Percentiles rank a stretch among this genome's conserved stretches.
Conservation (phyloP, 2,797 vertebrate genomes). For the Rousettus madagascariensis region DNA sequence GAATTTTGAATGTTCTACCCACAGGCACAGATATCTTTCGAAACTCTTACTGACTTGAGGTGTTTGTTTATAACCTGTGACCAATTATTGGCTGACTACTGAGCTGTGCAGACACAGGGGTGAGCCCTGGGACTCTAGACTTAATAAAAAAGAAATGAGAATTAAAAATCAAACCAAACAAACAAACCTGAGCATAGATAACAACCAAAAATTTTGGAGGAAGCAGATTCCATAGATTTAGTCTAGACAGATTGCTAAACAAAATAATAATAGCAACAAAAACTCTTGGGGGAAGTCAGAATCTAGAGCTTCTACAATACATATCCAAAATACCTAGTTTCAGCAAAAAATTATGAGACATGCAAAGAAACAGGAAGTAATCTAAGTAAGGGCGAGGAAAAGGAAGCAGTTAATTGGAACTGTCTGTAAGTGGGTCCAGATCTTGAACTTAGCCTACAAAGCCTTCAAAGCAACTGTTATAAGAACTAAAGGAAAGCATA, state of each 20-base stretch:
- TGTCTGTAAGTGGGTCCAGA: background rate
- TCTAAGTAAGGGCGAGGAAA: background rate
- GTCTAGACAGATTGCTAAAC: background rate
- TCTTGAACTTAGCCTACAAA: background rate
- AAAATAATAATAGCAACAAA: background rate
- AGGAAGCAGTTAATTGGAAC: background rate
- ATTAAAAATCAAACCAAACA: background rate
- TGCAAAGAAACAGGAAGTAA: background rate
- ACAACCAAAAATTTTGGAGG: background rate
- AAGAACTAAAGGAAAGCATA: background rate
- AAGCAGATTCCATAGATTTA: background rate
- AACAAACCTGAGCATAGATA: background rate
- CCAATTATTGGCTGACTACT: background rate
- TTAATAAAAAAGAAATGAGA: background rate
- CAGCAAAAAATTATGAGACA: background rate
- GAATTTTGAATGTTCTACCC: background rate
- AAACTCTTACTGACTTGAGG: background rate
- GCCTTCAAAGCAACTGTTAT: background rate
- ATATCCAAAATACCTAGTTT: background rate
- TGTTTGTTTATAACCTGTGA: background rate
- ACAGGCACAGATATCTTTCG: background rate
- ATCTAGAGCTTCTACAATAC: background rate
- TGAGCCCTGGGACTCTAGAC: background rate
- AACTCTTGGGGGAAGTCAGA: background rate
- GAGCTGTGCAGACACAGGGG: background rate